Percentiles rank a stretch among this genome's conserved stretches.
Conservation (phyloP, 2,797 vertebrate genomes). For the Leptodactylus fallax region DNA sequence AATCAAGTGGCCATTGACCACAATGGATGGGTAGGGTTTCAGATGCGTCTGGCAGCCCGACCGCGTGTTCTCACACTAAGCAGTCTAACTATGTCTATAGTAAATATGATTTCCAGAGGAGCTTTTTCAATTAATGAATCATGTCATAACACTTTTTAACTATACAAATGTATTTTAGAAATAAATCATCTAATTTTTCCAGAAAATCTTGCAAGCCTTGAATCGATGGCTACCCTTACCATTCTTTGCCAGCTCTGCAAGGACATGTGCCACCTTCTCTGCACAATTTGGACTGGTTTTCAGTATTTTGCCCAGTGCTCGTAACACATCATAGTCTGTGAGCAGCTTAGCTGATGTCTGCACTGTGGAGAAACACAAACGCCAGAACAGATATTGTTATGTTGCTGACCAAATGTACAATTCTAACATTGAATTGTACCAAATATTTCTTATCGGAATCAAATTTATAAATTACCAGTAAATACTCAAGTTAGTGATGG, state of each 20-base stretch:
- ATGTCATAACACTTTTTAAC: no score
- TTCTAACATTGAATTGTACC: neutral
- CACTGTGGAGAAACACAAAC: conserved; percentile 73
- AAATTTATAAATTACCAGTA: no score
- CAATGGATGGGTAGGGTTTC: no score
- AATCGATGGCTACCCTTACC: conserved; percentile 72
- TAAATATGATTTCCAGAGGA: no score
- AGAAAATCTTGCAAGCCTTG: neutral
- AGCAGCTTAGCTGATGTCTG: conserved; percentile 79
- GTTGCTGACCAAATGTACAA: neutral
- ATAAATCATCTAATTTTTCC: no score
- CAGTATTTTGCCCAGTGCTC: conserved; percentile 77
- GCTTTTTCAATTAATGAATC: no score
- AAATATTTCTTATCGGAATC: no score
- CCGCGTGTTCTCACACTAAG: no score
- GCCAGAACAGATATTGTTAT: neutral
- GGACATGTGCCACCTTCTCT: conserved; percentile 81
- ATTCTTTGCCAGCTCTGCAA: conserved; percentile 86
- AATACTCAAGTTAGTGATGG: neutral
- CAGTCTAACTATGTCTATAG: no score
- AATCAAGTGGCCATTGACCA: no score
- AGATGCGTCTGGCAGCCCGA: no score
- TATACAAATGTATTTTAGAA: no score
- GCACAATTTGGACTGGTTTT: conserved; percentile 74
- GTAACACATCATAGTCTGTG: conserved; percentile 78